phyloP scores from a whole-genome alignment of 92 coral and sea anemone species.

The Zoanthus sansibaricus region DNA sequence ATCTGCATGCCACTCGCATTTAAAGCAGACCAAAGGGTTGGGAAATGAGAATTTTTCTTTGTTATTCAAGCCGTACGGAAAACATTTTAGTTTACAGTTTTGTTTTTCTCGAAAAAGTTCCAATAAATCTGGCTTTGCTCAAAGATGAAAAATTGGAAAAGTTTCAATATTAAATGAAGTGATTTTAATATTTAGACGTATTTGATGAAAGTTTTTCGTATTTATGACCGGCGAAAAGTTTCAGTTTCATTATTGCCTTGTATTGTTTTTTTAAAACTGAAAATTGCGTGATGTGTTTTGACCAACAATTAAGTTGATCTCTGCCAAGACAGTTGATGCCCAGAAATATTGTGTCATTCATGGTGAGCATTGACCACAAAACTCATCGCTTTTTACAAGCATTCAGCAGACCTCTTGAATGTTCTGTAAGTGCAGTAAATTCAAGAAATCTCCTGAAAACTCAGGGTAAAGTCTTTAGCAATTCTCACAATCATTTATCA shows the following conservation, averaged over 20 bases:
- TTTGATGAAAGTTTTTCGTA: slow-evolving; percentile 6
- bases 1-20: not conserved
- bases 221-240: no score
- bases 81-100: not conserved
- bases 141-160: not conserved
- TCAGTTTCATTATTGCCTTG: not conserved
- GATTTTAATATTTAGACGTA: slow-evolving; percentile 14
- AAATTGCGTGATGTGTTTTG: slow-evolving; percentile 28
- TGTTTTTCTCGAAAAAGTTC: not conserved
- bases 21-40: slow-evolving; percentile 14
- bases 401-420: not conserved
- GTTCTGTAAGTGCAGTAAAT: not conserved
- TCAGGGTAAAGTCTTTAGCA: not conserved
- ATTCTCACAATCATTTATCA: not conserved
- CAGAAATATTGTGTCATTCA: not conserved
- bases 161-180: not conserved
- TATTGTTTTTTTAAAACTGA: not conserved
- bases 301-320: not conserved
- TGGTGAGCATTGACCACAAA: no score
- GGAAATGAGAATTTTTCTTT: not conserved
- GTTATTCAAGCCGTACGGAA: not conserved
- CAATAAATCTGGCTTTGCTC: not conserved
- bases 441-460: not conserved
- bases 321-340: not conserved
- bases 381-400: not conserved